phyloP scores from a whole-genome alignment of 2,113 vertebrate species.

The Salminus brasiliensis region DNA sequence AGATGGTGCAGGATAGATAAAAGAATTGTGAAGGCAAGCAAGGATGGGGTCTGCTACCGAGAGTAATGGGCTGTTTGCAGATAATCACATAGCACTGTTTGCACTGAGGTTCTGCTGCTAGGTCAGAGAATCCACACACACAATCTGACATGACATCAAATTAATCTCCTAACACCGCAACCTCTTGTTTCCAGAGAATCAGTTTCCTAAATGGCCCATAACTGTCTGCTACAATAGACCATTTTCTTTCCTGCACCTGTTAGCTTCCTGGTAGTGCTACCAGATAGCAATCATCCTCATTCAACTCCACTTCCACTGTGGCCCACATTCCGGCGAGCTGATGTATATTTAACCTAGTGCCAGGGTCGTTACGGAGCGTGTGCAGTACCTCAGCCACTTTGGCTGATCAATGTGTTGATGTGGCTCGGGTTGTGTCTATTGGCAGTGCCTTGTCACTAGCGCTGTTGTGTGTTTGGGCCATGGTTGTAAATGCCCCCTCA shows the following conservation, averaged over 20 bases:
- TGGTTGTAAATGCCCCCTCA: conserved; percentile 53
- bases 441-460: conserved; percentile 37
- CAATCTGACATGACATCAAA: conserved; percentile 42
- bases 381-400: conserved; percentile 22
- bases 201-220: conserved; percentile 29
- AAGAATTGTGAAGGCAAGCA: conserved; percentile 37
- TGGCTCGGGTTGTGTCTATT: conserved; percentile 46
- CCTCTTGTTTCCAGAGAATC: conserved; percentile 45
- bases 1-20: conserved; percentile 28
- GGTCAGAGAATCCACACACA: conserved; percentile 39
- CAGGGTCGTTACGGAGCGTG: conserved; percentile 7
- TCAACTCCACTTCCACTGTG: neutral
- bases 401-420: conserved; percentile 50
- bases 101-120: conserved; percentile 22
- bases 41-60: conserved; percentile 45
- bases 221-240: conserved; percentile 6
- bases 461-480: conserved; percentile 46
- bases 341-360: conserved; percentile 22
- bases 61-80: conserved; percentile 47
- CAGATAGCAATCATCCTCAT: neutral
- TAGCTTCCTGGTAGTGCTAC: neutral
- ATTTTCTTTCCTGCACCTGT: neutral
- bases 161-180: conserved; percentile 48
- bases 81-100: conserved; percentile 44
- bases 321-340: neutral